Base-by-base conservation (phyloP, 1,140 invertebrate species). In the Lamellibrachia luymesi region DNA sequence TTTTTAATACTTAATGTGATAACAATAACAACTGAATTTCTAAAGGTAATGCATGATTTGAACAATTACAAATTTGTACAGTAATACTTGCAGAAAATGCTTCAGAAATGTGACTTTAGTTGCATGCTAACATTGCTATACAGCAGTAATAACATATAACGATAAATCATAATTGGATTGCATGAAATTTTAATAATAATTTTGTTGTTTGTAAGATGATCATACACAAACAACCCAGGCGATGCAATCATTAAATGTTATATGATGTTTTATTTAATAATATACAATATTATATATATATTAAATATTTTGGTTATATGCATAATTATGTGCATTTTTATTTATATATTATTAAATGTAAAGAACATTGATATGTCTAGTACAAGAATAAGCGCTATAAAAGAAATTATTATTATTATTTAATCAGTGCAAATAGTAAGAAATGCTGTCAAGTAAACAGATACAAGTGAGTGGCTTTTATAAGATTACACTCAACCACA, bases 91-190 rank as follows among this genome's bases (percentile, higher is more conserved):
- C 6, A 91, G 49, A 50, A 90, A 17, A 91, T 91, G 22, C 51
- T n/a, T 91, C 49, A 91, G 5, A 51, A 50, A 51, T 51, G 50
- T 51, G 25, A 10, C 8, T 92, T 51, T 64, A 50, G 38, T n/a
- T 27, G 56, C 64, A 89, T 51, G 50, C n/a, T 8, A 92, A 92
- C n/a, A 17, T 22, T 38, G 17, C 50, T 92, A 17, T 17, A 6
- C n/a, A 89, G 8, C 25, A 92, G 25, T 56, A 17, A 80, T 80
- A 56, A 27, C 92, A 92, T 96, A 96, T 96, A 95, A 97, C 97
- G 99, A 98, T 95, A 99, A 99, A 99, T 99, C 96, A 99, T 90
- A 99, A 97, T 97, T 99, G 99, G 99, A 99, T 99, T 94, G 99
- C 99, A 94, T 99, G 98, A 95, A 99, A 97, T 95, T 99, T 99